Evolutionary conservation across 1,140 invertebrate species (phyloP), one percentile per base, ranked within the genome.

Genomic region (Trichogramma pretiosum): DNA sequence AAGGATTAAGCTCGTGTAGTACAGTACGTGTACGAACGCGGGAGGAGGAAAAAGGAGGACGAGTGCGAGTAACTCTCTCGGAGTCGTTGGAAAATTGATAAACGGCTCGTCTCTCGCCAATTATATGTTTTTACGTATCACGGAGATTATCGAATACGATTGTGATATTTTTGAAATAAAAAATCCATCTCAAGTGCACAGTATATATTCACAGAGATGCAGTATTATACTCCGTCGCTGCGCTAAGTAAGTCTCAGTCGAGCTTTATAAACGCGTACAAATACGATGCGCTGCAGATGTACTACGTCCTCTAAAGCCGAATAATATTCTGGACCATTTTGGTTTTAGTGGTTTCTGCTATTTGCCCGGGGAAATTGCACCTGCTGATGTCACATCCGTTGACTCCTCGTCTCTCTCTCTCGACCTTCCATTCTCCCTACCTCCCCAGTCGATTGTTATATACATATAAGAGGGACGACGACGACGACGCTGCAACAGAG

Each of bases 361-460:
- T 65, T 67, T 64, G 61, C 56, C 50, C 60, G 55, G 64, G 64
- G n/a, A 67, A 67, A 67, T 67, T 65, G 63, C 64, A 62, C 60
- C 58, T 63, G 64, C 63, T 65, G 64, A 67, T 64, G 63, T 65
- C 63, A 64, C 61, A 62, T 67, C 65, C 65, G 62, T 59, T 63
- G 58, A 28, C 24, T 28, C n/a, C n/a, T n/a, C n/a, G n/a, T n/a
- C n/a, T n/a, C n/a, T n/a, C n/a, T n/a, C n/a, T n/a, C n/a, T n/a
- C n/a, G n/a, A n/a, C n/a, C n/a, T n/a, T n/a, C n/a, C n/a, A n/a
- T n/a, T n/a, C n/a, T n/a, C n/a, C n/a, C n/a, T n/a, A n/a, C n/a
- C n/a, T n/a, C n/a, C n/a, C n/a, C n/a, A n/a, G n/a, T n/a, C n/a
- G n/a, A n/a, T n/a, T n/a, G n/a, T n/a, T n/a, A n/a, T n/a, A n/a